phyloP scores from a whole-genome alignment of 2,888 invertebrate genomes.

The Noctuana brunneofusca region DNA sequence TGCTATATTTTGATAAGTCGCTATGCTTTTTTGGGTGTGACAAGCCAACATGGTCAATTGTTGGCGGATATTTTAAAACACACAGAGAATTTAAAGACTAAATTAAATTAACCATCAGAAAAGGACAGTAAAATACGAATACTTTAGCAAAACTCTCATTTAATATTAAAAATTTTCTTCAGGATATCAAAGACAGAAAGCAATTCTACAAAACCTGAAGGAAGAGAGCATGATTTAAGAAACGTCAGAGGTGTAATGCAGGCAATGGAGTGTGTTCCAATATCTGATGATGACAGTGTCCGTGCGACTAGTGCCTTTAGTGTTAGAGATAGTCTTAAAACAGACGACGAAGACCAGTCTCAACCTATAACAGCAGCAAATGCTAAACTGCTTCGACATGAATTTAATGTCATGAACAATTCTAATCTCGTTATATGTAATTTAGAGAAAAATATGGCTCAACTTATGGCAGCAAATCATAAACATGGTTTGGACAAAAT shows the following conservation, averaged over 20 bases:
- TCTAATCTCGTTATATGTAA: constrained; percentile 78
- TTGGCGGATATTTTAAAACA: too few species aligned
- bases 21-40: too few species aligned
- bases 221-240: constrained; percentile 69
- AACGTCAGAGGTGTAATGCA: constrained; percentile 65
- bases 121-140: too few species aligned
- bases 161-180: too few species aligned
- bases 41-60: too few species aligned
- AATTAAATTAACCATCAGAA: too few species aligned
- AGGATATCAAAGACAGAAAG: constrained; percentile 56
- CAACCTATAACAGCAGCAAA: constrained; percentile 75
- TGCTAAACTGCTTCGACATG: constrained; percentile 73
- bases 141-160: too few species aligned
- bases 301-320: constrained; percentile 78
- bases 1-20: too few species aligned
- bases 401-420: constrained; percentile 76
- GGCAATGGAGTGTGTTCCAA: constrained; percentile 71
- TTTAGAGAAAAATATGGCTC: constrained; percentile 78
- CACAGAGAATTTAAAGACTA: too few species aligned
- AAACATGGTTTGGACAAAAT: constrained; percentile 70
- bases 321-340: constrained; percentile 75
- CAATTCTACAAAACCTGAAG: constrained; percentile 56
- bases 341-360: constrained; percentile 76
- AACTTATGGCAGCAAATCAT: constrained; percentile 66
- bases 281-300: constrained; percentile 79